Percentiles rank a stretch among this genome's conserved stretches.
Conservation (phyloP, 2,888 invertebrate species). For the Steinernema scapterisci region DNA sequence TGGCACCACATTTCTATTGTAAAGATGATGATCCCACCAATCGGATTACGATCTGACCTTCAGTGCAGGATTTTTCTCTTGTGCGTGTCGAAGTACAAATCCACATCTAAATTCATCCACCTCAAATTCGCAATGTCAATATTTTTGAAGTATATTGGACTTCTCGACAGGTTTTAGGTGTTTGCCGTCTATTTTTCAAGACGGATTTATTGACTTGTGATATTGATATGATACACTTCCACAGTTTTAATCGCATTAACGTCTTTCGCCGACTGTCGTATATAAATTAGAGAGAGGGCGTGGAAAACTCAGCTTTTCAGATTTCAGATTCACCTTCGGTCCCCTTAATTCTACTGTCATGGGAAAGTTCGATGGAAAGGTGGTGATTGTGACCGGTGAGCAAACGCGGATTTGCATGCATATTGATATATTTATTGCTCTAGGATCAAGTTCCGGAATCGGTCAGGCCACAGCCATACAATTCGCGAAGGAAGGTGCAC, state of each 20-base stretch:
- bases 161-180: not conserved
- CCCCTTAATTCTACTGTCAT: not conserved
- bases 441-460: slow-evolving; percentile 19
- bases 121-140: no score
- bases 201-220: not conserved
- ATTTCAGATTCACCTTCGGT: not conserved
- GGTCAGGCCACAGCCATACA: slow-evolving; percentile 4
- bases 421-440: not conserved
- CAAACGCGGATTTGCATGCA: not conserved
- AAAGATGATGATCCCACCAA: no score
- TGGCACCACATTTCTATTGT: no score
- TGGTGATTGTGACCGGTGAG: slow-evolving; percentile 5
- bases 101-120: no score
- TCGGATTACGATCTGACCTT: no score
- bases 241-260: not conserved
- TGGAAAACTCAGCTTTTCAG: no score
- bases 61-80: no score
- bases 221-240: not conserved
- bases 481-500: slow-evolving; percentile 1
- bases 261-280: not conserved
- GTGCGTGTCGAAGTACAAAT: no score
- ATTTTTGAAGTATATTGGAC: no score
- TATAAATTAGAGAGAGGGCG: not conserved
- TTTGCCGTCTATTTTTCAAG: not conserved
- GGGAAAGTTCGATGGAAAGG: slow-evolving; percentile 24